These are phyloP conservation scores for Monopterus albus DNA, from an alignment of 2,113 vertebrate genomes.

Conservation along the genomic window DNA sequence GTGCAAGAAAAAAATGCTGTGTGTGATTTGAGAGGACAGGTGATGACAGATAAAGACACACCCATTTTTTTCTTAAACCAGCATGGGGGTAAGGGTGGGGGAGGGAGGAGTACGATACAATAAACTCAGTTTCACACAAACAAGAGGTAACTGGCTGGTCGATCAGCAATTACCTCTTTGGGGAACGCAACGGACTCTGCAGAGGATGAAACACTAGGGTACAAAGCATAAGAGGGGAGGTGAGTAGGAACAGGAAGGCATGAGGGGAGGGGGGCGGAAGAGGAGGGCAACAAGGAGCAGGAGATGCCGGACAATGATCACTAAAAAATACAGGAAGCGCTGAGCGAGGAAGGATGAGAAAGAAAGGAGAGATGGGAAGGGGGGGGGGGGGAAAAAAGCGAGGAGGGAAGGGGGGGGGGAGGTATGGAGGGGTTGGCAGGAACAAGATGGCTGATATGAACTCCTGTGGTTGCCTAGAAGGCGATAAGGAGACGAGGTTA, in stretches of 20 bases:
- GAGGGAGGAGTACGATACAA: too few relatives aligned
- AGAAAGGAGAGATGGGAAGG: slow-evolving; percentile 2
- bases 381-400: slow-evolving; percentile 15
- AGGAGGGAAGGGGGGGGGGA: not conserved
- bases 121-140: too few relatives aligned
- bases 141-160: slow-evolving; percentile 11
- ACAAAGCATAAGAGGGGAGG: slow-evolving; percentile 3
- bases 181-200: not conserved
- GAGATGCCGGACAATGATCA: slow-evolving; percentile 30
- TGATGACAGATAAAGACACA: slow-evolving; percentile 43
- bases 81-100: too few relatives aligned
- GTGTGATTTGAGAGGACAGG: not conserved
- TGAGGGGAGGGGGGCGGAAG: not conserved
- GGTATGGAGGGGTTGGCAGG: slow-evolving; percentile 15
- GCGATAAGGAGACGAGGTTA: not conserved
- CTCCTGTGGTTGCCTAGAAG: not conserved
- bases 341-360: not conserved
- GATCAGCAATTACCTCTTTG: slow-evolving; percentile 33
- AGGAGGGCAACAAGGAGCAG: slow-evolving; percentile 1
- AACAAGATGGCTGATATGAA: slow-evolving; percentile 28
- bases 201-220: not conserved
- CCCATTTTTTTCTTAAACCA: too few relatives aligned
- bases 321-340: slow-evolving; percentile 30
- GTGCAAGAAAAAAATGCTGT: too few relatives aligned
- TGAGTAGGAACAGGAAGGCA: slow-evolving; percentile 3